These are phyloP conservation scores for Helicoverpa assulta DNA, from an alignment of 2,888 invertebrate species.

Conservation along the genomic window DNA sequence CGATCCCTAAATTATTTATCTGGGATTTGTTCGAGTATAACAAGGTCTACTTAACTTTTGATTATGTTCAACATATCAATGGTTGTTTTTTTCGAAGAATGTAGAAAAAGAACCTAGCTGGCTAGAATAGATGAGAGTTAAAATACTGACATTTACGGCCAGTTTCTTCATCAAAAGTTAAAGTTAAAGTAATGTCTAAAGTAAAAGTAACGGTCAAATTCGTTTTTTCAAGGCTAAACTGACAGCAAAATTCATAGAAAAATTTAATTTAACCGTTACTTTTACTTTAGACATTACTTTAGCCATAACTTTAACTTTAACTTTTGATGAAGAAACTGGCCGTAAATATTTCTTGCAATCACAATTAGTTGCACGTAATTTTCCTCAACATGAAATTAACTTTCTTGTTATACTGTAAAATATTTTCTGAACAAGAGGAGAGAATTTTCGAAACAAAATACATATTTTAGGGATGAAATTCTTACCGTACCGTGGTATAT, in stretches of 20 bases:
- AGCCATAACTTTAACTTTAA: no score
- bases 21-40: conserved; percentile 20
- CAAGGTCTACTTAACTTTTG: conserved; percentile 2
- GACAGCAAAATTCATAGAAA: no score
- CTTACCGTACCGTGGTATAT: conserved; percentile 27
- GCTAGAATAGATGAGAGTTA: neutral
- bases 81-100: neutral
- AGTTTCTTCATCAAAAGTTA: no score
- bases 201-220: no score
- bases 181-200: no score
- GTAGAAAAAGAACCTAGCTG: neutral
- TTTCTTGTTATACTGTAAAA: conserved; percentile 7
- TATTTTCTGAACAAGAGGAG: neutral
- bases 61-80: neutral
- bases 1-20: no score
- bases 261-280: no score
- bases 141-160: neutral
- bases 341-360: neutral
- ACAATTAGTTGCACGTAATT: neutral
- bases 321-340: no score
- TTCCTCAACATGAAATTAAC: conserved; percentile 8
- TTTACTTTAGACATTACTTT: no score
- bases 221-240: no score
- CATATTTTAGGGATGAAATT: conserved; percentile 31
- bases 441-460: conserved; percentile 30